Base-by-base conservation (phyloP, 2,113 vertebrate genomes). In the Nibea albiflora region DNA sequence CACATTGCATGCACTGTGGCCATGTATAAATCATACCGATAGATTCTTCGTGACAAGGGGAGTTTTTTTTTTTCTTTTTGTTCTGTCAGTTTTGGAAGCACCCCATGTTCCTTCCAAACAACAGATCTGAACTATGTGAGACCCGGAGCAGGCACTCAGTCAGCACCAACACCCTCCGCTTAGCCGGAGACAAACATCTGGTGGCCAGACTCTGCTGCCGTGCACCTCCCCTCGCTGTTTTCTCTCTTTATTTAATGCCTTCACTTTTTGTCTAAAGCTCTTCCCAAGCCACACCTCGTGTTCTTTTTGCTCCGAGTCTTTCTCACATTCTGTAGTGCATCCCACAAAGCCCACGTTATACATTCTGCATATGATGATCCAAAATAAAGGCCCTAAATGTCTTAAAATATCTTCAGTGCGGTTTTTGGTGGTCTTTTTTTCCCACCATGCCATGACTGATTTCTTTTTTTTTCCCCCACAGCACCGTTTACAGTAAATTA, bases 101-200 rank as follows among this genome's bases (percentile, higher is more conserved):
- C 22, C 60, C 31, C 1, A 28, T 56, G 78, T 79, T 84, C 80
- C 71, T 82, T 70, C 64, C 57, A 81, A 85, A 85, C 85, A 82
- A 73, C 86, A 68, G 67, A 85, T 74, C 78, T 88, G 83, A 91
- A 90, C 83, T 78, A 68, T 52, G 71, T 53, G 71, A 88, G 86
- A 90, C 80, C 84, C 70, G 0, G 68, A 61, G 83, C 83, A 52
- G 68, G 83, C 84, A 17, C 65, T 83, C 69, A 64, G 66, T 85
- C 72, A 69, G 84, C 82, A 89, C 70, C 87, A 83, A 85, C 87
- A 90, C 83, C 85, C 85, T 89, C 49, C n/a, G 63, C 56, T 88
- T 47, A 79, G 79, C 69, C 50, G 58, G 79, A 90, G 75, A 87
- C 82, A 82, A 85, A 92, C 92, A 93, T 93, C 87, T 92, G 90